These are phyloP conservation scores for Podotricha telesiphe DNA, from an alignment of 2,888 invertebrate species.

Conservation along the genomic window DNA sequence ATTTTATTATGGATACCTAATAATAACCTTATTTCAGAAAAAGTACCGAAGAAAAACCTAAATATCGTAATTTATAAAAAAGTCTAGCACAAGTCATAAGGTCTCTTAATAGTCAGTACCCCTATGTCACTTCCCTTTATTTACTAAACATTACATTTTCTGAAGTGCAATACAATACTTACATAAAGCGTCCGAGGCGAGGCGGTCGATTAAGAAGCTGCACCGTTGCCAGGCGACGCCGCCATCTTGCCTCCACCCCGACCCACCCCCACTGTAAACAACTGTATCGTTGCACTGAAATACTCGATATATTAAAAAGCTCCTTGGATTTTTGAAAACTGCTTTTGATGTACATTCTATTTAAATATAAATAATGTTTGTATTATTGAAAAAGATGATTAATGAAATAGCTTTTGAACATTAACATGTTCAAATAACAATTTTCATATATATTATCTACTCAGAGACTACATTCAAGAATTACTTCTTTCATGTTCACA, in stretches of 20 bases:
- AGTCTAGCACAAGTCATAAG: neutral
- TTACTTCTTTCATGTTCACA: too few species aligned
- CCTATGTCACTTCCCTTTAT: slow-evolving; percentile 30
- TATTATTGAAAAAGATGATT: neutral
- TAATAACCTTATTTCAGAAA: too few species aligned
- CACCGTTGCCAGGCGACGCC: slow-evolving; percentile 81
- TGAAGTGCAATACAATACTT: slow-evolving; percentile 79
- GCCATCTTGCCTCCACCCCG: slow-evolving; percentile 77
- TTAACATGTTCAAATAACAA: neutral
- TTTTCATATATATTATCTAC: neutral
- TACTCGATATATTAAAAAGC: slow-evolving; percentile 81
- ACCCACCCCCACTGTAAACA: slow-evolving; percentile 73
- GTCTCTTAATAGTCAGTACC: neutral
- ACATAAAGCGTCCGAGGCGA: slow-evolving; percentile 70
- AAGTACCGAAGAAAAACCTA: too few species aligned
- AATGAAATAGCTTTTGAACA: neutral
- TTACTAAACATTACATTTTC: slow-evolving; percentile 48
- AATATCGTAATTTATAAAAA: neutral
- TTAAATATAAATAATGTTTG: slow-evolving; percentile 4
- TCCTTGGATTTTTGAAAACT: slow-evolving; percentile 51
- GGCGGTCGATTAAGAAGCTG: slow-evolving; percentile 84
- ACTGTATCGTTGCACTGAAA: slow-evolving; percentile 82
- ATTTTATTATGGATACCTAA: too few species aligned
- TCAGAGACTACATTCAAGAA: too few species aligned
- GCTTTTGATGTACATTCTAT: slow-evolving; percentile 23